Evolutionary conservation across 2,113 vertebrate genomes (phyloP).

Genomic region (Synchiropus splendidus): DNA sequence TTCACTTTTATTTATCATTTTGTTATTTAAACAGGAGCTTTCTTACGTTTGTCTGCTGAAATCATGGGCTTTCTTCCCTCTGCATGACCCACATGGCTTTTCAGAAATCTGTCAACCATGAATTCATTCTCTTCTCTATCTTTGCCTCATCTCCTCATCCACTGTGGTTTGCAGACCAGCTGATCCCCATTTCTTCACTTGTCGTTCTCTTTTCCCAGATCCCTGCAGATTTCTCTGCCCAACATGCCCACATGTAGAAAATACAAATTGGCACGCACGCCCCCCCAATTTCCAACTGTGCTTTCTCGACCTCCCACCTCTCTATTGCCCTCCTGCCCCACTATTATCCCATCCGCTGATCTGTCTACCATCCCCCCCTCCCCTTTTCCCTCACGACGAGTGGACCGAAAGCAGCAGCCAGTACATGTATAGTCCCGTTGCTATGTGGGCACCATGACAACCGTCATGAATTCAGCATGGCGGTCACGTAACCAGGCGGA

Average conservation of each 20-base stretch:
- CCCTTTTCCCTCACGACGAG: slow-evolving; percentile 11
- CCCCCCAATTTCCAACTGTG: slow-evolving; percentile 3
- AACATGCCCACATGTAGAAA: slow-evolving; percentile 2
- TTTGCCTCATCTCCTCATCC: slow-evolving; percentile 18
- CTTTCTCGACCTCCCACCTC: slow-evolving; percentile 24
- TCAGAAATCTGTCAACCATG: slow-evolving; percentile 27
- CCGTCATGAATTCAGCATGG: slow-evolving; percentile 62
- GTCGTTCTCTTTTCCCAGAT: slow-evolving; percentile 11
- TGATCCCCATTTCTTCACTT: slow-evolving; percentile 36
- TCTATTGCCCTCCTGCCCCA: slow-evolving; percentile 15
- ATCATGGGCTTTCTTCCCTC: slow-evolving; percentile 1
- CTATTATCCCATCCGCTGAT: slow-evolving; percentile 9
- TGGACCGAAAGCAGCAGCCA: slow-evolving; percentile 46
- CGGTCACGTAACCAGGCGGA: slow-evolving; percentile 60
- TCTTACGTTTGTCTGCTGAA: too few relatives aligned
- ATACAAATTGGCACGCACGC: slow-evolving; percentile 16
- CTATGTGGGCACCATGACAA: slow-evolving; percentile 68
- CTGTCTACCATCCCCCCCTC: not conserved
- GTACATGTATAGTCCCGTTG: slow-evolving; percentile 57
- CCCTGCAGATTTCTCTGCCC: slow-evolving; percentile 20
- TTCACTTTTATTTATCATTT: too few relatives aligned
- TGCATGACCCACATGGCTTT: slow-evolving; percentile 24
- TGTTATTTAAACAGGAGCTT: too few relatives aligned
- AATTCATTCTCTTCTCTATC: slow-evolving; percentile 18
- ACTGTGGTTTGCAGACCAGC: slow-evolving; percentile 30